phyloP scores from a whole-genome alignment of 2,797 vertebrate genomes.

The Tamandua tetradactyla region DNA sequence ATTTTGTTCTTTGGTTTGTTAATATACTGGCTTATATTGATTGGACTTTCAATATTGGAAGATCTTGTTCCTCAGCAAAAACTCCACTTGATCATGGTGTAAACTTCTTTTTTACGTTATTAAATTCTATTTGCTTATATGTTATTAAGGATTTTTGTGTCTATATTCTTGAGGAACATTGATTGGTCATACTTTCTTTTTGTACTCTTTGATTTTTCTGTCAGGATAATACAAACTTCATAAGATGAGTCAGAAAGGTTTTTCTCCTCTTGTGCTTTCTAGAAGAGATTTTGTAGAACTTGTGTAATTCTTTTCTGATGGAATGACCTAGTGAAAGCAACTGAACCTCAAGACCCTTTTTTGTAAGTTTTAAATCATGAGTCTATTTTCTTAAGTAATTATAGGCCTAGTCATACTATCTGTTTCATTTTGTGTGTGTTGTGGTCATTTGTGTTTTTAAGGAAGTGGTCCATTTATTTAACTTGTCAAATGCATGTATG shows the following conservation, averaged over 20 bases:
- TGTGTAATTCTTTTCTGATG: background rate
- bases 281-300: background rate
- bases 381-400: background rate
- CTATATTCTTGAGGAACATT: background rate
- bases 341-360: background rate
- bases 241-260: background rate
- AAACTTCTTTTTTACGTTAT: background rate
- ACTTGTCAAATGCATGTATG: background rate
- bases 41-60: background rate
- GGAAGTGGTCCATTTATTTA: background rate
- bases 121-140: no score
- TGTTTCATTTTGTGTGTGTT: background rate
- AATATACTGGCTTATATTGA: background rate
- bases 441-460: background rate
- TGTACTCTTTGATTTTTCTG: background rate
- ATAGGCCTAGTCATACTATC: background rate
- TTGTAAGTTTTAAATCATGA: background rate
- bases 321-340: background rate
- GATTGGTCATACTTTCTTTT: background rate
- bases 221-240: background rate
- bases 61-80: background rate
- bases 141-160: no score
- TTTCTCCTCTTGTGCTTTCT: background rate
- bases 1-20: background rate
- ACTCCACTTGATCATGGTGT: fast-evolving